Conservation (phyloP, 1,140 invertebrate species). For the Drosophila truncata region DNA sequence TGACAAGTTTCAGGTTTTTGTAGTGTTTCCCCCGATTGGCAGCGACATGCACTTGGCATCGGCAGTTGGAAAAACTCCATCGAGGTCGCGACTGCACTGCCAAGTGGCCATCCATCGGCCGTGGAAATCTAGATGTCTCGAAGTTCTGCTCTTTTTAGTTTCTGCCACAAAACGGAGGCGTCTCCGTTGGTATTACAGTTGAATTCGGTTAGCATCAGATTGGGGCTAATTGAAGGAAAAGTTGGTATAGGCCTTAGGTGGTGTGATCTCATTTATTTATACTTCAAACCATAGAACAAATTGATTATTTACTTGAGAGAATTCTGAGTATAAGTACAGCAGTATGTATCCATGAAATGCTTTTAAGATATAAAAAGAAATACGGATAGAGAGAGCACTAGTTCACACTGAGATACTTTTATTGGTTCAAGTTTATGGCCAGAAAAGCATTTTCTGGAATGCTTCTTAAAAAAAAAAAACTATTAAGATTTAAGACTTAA, state of each 20-base stretch:
- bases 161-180: conserved; percentile 41
- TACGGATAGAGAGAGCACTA: neutral
- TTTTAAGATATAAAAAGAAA: conserved; percentile 5
- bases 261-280: conserved; percentile 6
- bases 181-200: conserved; percentile 24
- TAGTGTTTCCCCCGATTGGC: conserved; percentile 61
- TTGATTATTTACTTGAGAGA: conserved; percentile 4
- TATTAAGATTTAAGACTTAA: neutral
- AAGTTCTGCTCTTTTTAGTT: conserved; percentile 33
- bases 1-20: conserved; percentile 74
- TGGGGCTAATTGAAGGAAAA: conserved; percentile 29
- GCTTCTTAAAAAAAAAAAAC: neutral
- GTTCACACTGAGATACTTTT: neutral
- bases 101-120: conserved; percentile 48
- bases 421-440: neutral
- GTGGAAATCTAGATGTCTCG: conserved; percentile 50
- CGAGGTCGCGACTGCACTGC: conserved; percentile 38
- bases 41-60: conserved; percentile 60
- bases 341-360: neutral
- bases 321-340: neutral
- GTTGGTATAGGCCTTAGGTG: conserved; percentile 1
- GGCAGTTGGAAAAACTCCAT: conserved; percentile 47
- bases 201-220: conserved; percentile 32
- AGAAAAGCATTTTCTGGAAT: neutral
- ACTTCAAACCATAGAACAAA: neutral